A percentile compares a stretch with the other conserved stretches of the same genome.
Evolutionary conservation across 2,888 invertebrate species (phyloP).

Genomic region (Bibio marci): DNA sequence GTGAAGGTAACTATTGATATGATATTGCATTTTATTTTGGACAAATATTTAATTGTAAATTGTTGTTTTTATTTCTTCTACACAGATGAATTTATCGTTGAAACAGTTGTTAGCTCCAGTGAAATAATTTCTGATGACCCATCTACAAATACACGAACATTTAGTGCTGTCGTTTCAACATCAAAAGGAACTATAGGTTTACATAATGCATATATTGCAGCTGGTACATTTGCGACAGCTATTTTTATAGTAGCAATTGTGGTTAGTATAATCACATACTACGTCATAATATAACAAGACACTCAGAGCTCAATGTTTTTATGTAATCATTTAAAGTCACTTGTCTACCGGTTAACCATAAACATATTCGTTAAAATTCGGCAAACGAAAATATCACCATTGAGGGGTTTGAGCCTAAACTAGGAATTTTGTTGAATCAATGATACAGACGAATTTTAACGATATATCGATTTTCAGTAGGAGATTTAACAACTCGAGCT

Average conservation of each 20-base stretch:
- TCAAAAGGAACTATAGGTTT: conserved; percentile 37
- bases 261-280: conserved; percentile 39
- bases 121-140: conserved; percentile 30
- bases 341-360: not conserved
- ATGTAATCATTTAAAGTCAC: not conserved
- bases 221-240: conserved; percentile 57
- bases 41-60: no score
- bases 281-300: no score
- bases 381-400: no score
- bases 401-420: no score
- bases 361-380: no score
- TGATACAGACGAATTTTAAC: no score
- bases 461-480: no score
- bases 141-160: conserved; percentile 21
- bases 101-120: conserved; percentile 39
- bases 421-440: no score
- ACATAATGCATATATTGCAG: conserved; percentile 64
- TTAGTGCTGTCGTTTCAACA: conserved; percentile 25
- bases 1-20: conserved; percentile 42
- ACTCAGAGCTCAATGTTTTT: no score
- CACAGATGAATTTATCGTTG: conserved; percentile 52
- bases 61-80: conserved; percentile 11
- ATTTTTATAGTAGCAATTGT: conserved; percentile 56
- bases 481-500: no score
- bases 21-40: no score